Evolutionary conservation across 2,888 invertebrate genomes (phyloP), one percentile per base, ranked within the genome.

Genomic region (Erynnis tages): DNA sequence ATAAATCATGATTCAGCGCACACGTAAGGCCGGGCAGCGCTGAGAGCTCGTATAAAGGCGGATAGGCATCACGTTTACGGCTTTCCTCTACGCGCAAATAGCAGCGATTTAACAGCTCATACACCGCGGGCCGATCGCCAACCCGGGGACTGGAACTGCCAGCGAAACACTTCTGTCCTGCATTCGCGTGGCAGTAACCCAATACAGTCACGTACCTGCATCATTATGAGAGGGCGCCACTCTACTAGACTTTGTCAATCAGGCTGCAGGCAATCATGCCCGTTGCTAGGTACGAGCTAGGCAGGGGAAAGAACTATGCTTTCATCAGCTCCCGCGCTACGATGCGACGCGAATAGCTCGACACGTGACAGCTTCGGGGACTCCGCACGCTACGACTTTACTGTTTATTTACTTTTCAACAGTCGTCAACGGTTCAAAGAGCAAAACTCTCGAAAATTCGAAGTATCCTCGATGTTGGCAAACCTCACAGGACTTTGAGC

Each of bases 1-100:
- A 23, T 49, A 49, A 49, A 49, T 41, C 49, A 49, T 30, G 41
- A 49, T 32, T 32, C 23, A 32, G 40, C 13, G 49, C 13, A 13
- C 23, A 44, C 21, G 43, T 30, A 32, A 21, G 19, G 43, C 21
- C n/a, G 21, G 13, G 23, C 34, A 13, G 19, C 34, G 32, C 34
- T 34, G 13, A 45, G 23, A 45, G 23, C 30, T 32, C 17, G 48
- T 29, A 34, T 45, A 45, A 45, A 45, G 10, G 13, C 37, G 37
- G 21, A 38, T 30, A 19, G 37, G 21, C 19, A 21, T 46, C 14
- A 47, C 37, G 37, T 47, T 47, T 29, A 47, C 29, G 37, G 5
- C 13, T 21, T 47, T 38, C 47, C 47, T 38, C 4, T 11, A 27
- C 10, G 46, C 27, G 27, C 47, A 10, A 38, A n/a, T 10, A 29